Evolutionary conservation across 2,113 vertebrate species (phyloP), one percentile per base, ranked within the genome.

Genomic region (Ciconia stormi): DNA sequence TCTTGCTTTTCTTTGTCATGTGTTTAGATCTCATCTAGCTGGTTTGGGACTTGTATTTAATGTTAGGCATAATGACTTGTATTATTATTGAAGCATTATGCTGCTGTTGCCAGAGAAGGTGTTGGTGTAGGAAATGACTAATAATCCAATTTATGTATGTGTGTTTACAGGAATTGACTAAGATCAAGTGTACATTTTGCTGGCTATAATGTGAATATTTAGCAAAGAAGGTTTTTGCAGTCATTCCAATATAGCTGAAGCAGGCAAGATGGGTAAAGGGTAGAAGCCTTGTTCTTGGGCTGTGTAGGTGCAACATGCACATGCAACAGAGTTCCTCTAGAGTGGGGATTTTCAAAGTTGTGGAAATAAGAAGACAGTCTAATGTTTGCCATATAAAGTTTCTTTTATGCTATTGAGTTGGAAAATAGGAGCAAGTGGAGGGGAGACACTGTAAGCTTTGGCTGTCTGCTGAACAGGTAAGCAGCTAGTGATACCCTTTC

Each of bases 201-300:
- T 63, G 82, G 16, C 17, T 69, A 7, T 34, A 34, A 59, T 34
- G 36, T 77, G 73, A 49, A 27, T 49, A 46, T 44, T 83, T 52
- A 65, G 73, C 79, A 50, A n/a, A 40, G 69, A 14, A 50, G 44
- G 53, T 7, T 44, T 67, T 23, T 42, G 42, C 74, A 19, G 46
- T 26, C 16, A 5, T 14, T 34, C 36, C 11, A 2, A 0, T 32
- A 2, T 0, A 27, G 56, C 79, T n/a, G 73, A n/a, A 36, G 67
- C 49, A 36, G 49, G 22, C 25, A 8, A 55, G 38, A 7, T 16
- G 5, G 63, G 56, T 30, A 14, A 3, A 8, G 36, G 44, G 19
- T 8, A 7, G 49, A 34, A 63, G 15, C 44, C 29, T 34, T 16
- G 36, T n/a, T 62, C 27, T 21, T 0, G 1, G 50, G 55, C 49